phyloP scores from a whole-genome alignment of 92 coral and sea anemone genomes.

The Porites cylindrica region DNA sequence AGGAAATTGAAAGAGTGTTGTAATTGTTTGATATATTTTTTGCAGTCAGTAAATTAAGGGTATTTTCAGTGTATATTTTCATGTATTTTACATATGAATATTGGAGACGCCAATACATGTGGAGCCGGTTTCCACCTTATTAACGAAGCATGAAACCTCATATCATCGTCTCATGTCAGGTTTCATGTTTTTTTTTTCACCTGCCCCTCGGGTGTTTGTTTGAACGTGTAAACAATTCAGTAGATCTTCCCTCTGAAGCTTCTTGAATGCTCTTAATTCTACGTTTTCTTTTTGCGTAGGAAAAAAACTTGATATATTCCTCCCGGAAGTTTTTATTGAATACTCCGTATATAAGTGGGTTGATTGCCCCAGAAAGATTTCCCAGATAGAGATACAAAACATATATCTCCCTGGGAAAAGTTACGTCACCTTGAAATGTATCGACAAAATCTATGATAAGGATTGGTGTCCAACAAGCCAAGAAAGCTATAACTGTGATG shows the following conservation, averaged over 20 bases:
- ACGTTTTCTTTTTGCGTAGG: background rate
- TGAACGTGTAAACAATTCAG: background rate
- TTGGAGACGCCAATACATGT: too few relatives aligned
- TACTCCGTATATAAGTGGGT: conserved; percentile 66
- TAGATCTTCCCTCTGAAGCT: background rate
- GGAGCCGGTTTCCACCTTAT: too few relatives aligned
- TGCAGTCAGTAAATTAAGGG: too few relatives aligned
- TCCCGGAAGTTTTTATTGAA: conserved; percentile 60
- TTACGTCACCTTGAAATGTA: conserved; percentile 38
- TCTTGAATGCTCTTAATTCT: background rate
- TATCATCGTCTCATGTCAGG: too few relatives aligned
- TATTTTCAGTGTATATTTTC: too few relatives aligned
- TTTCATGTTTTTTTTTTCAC: too few relatives aligned
- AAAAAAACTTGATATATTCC: conserved; percentile 52
- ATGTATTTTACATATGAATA: too few relatives aligned
- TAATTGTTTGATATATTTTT: too few relatives aligned
- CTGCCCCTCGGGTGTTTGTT: too few relatives aligned
- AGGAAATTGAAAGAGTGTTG: too few relatives aligned
- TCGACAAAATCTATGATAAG: conserved; percentile 66
- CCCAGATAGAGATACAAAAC: conserved; percentile 60
- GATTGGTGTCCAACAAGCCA: conserved; percentile 72
- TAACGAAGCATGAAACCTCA: too few relatives aligned
- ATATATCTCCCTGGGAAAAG: conserved; percentile 65
- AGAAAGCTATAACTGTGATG: conserved; percentile 54
- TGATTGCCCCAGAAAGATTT: conserved; percentile 58